Evolutionary conservation across 2,113 vertebrate species (phyloP).

Genomic region (Tauraco erythrolophus): DNA sequence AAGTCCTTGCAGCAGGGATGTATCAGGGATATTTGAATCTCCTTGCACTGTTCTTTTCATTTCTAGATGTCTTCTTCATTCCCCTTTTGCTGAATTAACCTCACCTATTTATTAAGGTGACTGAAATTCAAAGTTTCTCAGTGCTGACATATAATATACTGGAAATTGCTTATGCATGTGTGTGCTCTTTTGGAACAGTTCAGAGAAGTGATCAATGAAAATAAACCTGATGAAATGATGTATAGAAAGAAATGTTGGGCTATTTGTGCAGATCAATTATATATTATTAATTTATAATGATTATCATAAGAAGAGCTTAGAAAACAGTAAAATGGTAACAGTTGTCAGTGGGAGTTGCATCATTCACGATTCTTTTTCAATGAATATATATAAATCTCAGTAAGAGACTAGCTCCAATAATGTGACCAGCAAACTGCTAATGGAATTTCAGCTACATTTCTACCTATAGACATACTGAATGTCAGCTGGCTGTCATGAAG

Average conservation of each 20-base stretch:
- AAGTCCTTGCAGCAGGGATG: not conserved
- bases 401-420: not conserved
- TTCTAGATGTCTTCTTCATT: not conserved
- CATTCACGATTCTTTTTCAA: not conserved
- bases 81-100: not conserved
- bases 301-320: not conserved
- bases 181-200: not conserved
- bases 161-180: not conserved
- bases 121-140: not conserved
- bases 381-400: not conserved
- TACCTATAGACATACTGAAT: not conserved
- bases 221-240: not conserved
- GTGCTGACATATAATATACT: not conserved
- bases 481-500: not conserved
- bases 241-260: not conserved
- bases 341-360: not conserved
- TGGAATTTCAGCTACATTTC: not conserved
- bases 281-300: not conserved
- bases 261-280: not conserved
- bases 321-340: not conserved
- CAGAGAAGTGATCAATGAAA: not conserved
- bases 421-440: not conserved
- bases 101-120: not conserved
- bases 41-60: not conserved
- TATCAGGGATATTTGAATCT: not conserved